These are phyloP conservation scores for Schlechtendalia chinensis DNA, from an alignment of 1,140 invertebrate species.

Conservation along the genomic window DNA sequence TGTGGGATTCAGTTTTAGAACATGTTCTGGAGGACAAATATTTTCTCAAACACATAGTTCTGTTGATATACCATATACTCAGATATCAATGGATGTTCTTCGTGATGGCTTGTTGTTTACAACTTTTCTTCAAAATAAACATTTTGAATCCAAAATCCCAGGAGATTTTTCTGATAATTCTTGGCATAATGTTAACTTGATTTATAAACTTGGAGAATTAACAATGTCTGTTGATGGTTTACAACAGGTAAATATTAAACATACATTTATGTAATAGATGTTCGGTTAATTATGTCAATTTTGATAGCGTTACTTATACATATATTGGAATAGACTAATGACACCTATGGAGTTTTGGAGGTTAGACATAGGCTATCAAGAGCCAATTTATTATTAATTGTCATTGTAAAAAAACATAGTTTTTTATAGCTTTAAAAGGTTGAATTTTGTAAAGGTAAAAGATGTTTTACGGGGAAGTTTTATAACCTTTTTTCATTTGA, in stretches of 20 bases:
- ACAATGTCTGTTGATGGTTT: constrained; percentile 63
- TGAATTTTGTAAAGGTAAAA: too few relatives aligned
- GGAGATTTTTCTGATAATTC: constrained; percentile 72
- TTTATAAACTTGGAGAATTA: constrained; percentile 67
- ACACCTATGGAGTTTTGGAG: too few relatives aligned
- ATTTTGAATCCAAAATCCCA: constrained; percentile 65
- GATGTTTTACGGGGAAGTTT: too few relatives aligned
- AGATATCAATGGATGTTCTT: constrained; percentile 57
- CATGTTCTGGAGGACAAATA: constrained; percentile 72
- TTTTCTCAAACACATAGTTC: constrained; percentile 68
- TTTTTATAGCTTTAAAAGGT: too few relatives aligned
- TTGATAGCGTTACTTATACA: too few relatives aligned
- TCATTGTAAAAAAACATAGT: too few relatives aligned
- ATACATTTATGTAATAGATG: background rate
- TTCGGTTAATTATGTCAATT: too few relatives aligned
- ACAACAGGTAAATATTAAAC: constrained; percentile 56
- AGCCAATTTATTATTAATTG: too few relatives aligned
- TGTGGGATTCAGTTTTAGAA: constrained; percentile 76
- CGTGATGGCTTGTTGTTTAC: constrained; percentile 67
- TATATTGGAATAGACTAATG: too few relatives aligned
- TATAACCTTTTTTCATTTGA: too few relatives aligned
- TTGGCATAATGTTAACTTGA: constrained; percentile 75
- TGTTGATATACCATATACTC: constrained; percentile 30
- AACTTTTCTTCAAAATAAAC: constrained; percentile 61
- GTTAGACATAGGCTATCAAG: too few relatives aligned